Evolutionary conservation across 2,797 vertebrate species (phyloP).

Genomic region (Leptoclinus maculatus): DNA sequence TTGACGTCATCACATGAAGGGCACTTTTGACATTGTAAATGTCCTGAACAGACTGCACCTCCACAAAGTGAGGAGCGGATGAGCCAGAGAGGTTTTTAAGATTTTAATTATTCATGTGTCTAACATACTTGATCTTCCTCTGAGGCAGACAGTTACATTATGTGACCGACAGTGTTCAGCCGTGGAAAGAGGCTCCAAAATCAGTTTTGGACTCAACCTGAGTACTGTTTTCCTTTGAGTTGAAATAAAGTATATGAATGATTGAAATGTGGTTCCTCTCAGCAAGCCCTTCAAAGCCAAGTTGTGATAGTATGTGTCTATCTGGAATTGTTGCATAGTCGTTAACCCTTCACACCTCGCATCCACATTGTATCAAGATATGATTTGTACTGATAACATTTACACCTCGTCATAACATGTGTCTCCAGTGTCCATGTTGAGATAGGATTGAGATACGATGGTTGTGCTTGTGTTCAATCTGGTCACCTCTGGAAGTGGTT

Average conservation of each 20-base stretch:
- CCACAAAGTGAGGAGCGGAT: conserved; percentile 29
- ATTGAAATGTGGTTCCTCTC: neutral
- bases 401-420: neutral
- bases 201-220: conserved; percentile 3
- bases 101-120: conserved; percentile 55
- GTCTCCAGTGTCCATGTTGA: neutral
- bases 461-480: neutral
- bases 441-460: neutral
- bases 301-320: neutral
- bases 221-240: conserved; percentile 1
- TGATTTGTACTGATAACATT: neutral
- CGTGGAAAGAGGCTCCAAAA: conserved; percentile 9
- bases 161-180: conserved; percentile 34
- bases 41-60: conserved; percentile 9
- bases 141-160: conserved; percentile 39
- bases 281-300: neutral
- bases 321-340: neutral
- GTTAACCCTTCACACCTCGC: neutral
- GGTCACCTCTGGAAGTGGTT: neutral
- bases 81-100: conserved; percentile 50
- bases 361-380: neutral
- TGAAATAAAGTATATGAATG: conserved; percentile 4
- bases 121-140: conserved; percentile 51
- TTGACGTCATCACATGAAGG: neutral
- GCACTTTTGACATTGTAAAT: conserved; percentile 17